Conservation (phyloP, 2,113 vertebrate genomes). For the Vombatus ursinus region DNA sequence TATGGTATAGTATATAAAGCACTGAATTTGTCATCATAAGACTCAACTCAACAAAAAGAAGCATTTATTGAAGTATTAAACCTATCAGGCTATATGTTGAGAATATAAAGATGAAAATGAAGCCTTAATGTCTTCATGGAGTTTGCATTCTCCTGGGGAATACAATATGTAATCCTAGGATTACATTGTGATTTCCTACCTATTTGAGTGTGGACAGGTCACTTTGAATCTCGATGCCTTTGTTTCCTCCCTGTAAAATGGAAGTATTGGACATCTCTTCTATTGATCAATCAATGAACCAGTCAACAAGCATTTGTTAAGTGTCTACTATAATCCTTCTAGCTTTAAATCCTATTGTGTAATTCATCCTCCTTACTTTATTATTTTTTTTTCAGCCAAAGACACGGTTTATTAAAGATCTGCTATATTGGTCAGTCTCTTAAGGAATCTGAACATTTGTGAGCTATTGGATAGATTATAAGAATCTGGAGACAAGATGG, state of each 20-base stretch:
- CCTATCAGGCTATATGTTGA: neutral
- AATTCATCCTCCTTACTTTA: neutral
- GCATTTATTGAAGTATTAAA: neutral
- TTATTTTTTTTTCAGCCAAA: no score
- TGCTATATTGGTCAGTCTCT: no score
- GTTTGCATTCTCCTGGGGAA: neutral
- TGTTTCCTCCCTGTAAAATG: neutral
- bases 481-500: no score
- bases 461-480: no score
- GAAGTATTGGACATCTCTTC: neutral
- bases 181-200: neutral
- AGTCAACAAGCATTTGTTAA: neutral
- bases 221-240: neutral
- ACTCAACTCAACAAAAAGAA: neutral
- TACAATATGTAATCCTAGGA: neutral
- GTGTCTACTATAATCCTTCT: neutral
- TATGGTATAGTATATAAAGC: neutral
- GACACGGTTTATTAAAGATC: no score
- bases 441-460: no score
- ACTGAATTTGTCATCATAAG: neutral
- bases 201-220: neutral
- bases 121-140: neutral
- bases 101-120: neutral
- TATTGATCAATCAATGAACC: neutral
- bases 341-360: neutral